A percentile compares a stretch with the other conserved stretches of the same genome.
phyloP scores from a whole-genome alignment of 2,888 invertebrate species.

The Alentia gelatinosa region DNA sequence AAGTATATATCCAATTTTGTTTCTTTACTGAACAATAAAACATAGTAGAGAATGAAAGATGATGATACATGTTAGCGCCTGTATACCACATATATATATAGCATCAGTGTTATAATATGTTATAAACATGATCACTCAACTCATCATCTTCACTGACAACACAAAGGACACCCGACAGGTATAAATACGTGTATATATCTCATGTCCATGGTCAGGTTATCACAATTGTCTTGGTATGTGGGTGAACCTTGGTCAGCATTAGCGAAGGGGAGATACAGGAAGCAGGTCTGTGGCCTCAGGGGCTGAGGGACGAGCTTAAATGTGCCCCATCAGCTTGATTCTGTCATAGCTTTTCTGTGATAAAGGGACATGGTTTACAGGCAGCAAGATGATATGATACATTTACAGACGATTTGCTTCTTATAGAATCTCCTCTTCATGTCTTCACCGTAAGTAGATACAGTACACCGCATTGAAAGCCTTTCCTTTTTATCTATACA shows the following conservation, averaged over 20 bases:
- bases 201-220: slow-evolving; percentile 14
- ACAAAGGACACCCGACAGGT: background rate
- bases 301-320: background rate
- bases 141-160: background rate
- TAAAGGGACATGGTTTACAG: background rate
- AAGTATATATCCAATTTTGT: background rate
- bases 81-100: background rate
- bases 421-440: background rate
- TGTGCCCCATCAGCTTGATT: background rate
- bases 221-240: slow-evolving; percentile 9
- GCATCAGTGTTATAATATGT: background rate
- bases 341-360: background rate
- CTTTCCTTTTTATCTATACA: background rate
- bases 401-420: slow-evolving; percentile 14
- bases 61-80: background rate
- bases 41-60: background rate
- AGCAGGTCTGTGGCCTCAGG: background rate
- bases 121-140: background rate
- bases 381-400: slow-evolving; percentile 5
- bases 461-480: background rate
- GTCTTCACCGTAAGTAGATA: background rate
- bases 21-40: background rate
- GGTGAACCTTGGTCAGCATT: background rate
- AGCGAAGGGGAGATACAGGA: background rate
- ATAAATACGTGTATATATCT: background rate